Conservation (phyloP, 2,113 vertebrate genomes). For the Beaufortia kweichowensis region DNA sequence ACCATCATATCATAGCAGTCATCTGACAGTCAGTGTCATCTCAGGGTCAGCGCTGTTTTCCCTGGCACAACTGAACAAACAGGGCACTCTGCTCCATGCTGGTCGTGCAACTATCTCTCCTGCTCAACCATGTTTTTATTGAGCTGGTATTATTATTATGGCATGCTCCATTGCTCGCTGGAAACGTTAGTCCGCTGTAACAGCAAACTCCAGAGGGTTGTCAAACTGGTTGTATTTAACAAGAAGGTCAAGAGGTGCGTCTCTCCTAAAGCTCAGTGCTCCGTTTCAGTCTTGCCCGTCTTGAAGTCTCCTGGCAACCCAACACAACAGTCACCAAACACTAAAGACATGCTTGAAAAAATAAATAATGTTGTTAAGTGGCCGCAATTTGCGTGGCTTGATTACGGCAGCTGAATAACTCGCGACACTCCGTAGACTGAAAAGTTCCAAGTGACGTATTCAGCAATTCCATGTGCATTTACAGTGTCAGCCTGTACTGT, state of each 20-base stretch:
- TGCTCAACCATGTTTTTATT: background rate
- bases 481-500: too few relatives aligned
- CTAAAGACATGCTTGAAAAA: conserved; percentile 36
- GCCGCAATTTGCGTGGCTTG: conserved; percentile 25
- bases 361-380: conserved; percentile 36
- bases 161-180: conserved; percentile 32
- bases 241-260: conserved; percentile 47
- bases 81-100: conserved; percentile 27
- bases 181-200: conserved; percentile 41
- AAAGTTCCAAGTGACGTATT: background rate
- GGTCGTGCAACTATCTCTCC: conserved; percentile 14
- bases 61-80: conserved; percentile 24
- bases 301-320: conserved; percentile 44
- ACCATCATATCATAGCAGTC: conserved; percentile 24
- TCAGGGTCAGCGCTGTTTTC: conserved; percentile 11
- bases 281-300: conserved; percentile 17
- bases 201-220: conserved; percentile 45
- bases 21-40: conserved; percentile 18
- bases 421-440: conserved; percentile 11
- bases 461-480: conserved; percentile 27
- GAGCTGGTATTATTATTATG: conserved; percentile 28
- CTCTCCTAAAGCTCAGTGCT: conserved; percentile 22
- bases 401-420: conserved; percentile 42
- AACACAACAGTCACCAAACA: conserved; percentile 29
- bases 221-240: conserved; percentile 52